Evolutionary conservation across 2,113 vertebrate genomes (phyloP).

Genomic region (Plotosus lineatus): DNA sequence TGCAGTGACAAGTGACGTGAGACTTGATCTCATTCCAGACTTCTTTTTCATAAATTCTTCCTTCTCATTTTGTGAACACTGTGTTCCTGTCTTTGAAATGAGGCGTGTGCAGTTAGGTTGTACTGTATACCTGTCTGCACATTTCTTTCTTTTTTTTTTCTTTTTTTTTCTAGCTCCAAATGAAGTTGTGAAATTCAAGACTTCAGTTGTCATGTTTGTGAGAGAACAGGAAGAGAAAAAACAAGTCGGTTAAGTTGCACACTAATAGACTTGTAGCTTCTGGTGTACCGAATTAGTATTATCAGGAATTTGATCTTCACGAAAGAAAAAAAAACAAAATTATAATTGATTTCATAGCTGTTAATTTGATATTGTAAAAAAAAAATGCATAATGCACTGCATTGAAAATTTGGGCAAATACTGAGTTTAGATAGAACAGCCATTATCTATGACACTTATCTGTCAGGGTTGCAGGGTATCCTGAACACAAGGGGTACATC

Average conservation of each 20-base stretch:
- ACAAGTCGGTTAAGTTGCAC: background rate
- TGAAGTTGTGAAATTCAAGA: background rate
- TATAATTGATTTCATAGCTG: too few relatives aligned
- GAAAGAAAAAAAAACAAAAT: too few relatives aligned
- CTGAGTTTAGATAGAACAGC: too few relatives aligned
- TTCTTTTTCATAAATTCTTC: background rate
- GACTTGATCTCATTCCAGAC: background rate
- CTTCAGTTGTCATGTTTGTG: background rate
- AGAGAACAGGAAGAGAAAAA: slow-evolving; percentile 6
- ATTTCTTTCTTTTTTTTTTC: background rate
- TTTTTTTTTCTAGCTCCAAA: background rate
- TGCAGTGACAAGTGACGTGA: too few relatives aligned
- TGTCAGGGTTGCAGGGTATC: too few relatives aligned
- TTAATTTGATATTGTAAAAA: too few relatives aligned
- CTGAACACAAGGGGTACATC: too few relatives aligned
- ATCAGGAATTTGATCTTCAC: too few relatives aligned
- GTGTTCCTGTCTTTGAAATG: background rate
- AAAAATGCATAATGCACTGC: too few relatives aligned
- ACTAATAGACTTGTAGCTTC: background rate
- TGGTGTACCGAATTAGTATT: too few relatives aligned
- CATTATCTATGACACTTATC: too few relatives aligned
- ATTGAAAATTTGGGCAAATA: too few relatives aligned
- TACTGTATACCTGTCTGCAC: background rate
- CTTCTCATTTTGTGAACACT: background rate
- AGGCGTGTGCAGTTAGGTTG: background rate